Conservation (phyloP, 2,797 vertebrate species). For the Morelia viridis region DNA sequence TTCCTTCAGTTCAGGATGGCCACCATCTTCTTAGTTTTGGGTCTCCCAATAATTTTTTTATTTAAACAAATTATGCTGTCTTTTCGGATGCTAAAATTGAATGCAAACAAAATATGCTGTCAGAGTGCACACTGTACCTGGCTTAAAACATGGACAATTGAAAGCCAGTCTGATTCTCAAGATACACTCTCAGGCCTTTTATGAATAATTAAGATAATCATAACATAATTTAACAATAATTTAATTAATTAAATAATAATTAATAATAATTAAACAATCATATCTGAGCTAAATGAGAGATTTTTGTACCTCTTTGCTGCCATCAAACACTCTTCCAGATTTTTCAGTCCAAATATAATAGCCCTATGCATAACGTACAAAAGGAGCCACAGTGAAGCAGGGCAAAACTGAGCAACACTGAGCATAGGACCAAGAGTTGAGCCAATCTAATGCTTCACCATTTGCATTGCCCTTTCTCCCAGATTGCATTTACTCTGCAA, state of each 20-base stretch:
- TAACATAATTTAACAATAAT: too few relatives aligned
- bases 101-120: background rate
- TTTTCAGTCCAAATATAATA: background rate
- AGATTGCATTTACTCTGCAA: background rate
- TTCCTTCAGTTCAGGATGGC: background rate
- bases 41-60: background rate
- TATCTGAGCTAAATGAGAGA: background rate
- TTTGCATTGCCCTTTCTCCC: background rate
- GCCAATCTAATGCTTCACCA: background rate
- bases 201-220: background rate
- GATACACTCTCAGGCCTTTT: background rate
- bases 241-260: too few relatives aligned
- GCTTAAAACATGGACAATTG: background rate
- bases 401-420: background rate
- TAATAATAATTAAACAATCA: background rate
- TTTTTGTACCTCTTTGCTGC: background rate
- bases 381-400: background rate
- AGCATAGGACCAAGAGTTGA: background rate
- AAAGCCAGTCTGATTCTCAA: background rate
- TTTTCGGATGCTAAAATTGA: background rate
- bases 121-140: background rate
- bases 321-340: background rate
- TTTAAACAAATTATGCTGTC: background rate
- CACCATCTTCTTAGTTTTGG: background rate
- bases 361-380: background rate